Base-by-base conservation (phyloP, 2,113 vertebrate genomes). In the Cinclus cinclus region DNA sequence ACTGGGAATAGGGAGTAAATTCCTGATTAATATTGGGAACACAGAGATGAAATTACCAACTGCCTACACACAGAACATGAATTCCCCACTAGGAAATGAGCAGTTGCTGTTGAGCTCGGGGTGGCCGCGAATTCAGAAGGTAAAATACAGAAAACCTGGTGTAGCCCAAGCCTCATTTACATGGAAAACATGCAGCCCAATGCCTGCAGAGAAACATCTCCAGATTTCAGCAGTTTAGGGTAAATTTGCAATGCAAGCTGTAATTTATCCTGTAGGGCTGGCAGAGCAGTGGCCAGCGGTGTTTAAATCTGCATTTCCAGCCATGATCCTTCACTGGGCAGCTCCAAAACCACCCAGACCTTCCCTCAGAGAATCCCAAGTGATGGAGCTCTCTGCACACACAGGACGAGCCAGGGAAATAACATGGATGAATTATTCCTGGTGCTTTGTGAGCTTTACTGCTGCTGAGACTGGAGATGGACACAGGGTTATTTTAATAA, bases 1-100 rank as follows among this genome's bases (percentile, higher is more conserved):
- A 3, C 41, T 60, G 65, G 13, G 21, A 77, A 81, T 33, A 44
- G 59, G 56, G 55, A 78, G 27, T 15, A 12, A 74, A 58, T 59
- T 87, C 91, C 60, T 89, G 69, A 89, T 95, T 93, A 68, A 75
- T 64, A 71, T 4, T 86, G 80, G 86, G 79, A 70, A 70, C 76
- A 39, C 13, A 15, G 27, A 71, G 80, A 67, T 89, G 68, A 78
- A 91, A 92, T 92, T 87, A n/a, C 68, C 55, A n/a, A 80, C 79
- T 62, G 67, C 84, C 90, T 89, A 7, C 59, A 70, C 67, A n/a
- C 4, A 6, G 4, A 42, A 55, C 47, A 10, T 11, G n/a, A 89
- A 87, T 71, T 78, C 4, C 10, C 60, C 77, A 28, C 47, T 56
- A 74, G 28, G 50, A 87, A 94, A 92, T 41, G 30, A 81, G 33